Evolutionary conservation across 2,113 vertebrate genomes (phyloP), one percentile per base, ranked within the genome.

Genomic region (Calonectris borealis): DNA sequence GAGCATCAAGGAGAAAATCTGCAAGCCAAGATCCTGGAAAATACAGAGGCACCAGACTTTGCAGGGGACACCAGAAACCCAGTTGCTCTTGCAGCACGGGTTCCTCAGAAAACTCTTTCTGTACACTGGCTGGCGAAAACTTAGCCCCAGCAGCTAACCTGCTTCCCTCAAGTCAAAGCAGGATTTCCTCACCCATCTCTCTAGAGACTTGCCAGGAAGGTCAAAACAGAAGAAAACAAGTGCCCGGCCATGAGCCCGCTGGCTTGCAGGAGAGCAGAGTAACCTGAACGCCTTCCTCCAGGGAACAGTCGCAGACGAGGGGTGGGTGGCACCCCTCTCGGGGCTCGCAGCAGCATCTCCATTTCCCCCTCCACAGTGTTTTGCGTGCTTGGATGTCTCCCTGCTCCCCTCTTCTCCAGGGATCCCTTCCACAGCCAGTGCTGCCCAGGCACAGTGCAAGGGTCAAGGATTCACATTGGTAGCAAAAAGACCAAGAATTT

Each of bases 231-330:
- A 88, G 76, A 42, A 93, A 75, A 57, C 27, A 64, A 61, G 29
- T 18, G 27, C 12, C 16, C 40, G 87, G 57, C 2, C 65, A 66
- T 2, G 3, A 93, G 58, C 31, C 31, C 5, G 1, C 24, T 42
- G 6, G 1, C 20, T 40, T 65, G 16, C 0, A 0, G 46, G 13
- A 26, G 42, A 55, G 65, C 32, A 60, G 9, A 71, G n/a, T 11
- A 71, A 82, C 17, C 22, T 29, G 40, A 68, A 72, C 2, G 0
- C 8, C 6, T n/a, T 79, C 26, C 32, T 79, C 21, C 66, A 72
- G 9, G 13, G 38, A 51, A 42, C 1, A 0, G 10, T 10, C 1
- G 3, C 14, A 22, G 65, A 38, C 0, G 1, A 49, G 36, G 20
- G 36, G 22, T 44, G 55, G 6, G 65, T 82, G 82, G 48, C 52